Conservation (phyloP, 2,888 invertebrate species). For the Strigamia transsilvanica region DNA sequence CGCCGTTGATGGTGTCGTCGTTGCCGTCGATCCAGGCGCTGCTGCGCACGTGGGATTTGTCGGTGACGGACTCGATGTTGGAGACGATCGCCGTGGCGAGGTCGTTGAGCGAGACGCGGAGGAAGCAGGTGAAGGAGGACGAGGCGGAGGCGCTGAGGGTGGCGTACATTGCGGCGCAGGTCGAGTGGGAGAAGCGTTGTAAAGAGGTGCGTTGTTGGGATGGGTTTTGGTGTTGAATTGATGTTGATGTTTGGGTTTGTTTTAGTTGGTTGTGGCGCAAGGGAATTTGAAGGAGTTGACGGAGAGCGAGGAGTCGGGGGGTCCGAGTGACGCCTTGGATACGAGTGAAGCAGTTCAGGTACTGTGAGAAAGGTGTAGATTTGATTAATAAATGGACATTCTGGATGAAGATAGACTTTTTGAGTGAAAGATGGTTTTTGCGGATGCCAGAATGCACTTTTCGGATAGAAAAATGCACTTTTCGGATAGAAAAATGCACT, state of each 20-base stretch:
- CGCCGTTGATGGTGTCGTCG: conserved; percentile 34
- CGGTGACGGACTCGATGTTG: conserved; percentile 48
- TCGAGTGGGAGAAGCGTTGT: conserved; percentile 11
- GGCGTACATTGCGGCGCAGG: not conserved
- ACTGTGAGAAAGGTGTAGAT: no score
- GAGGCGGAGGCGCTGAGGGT: not conserved
- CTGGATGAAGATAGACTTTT: no score
- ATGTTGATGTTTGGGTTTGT: no score
- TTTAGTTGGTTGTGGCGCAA: no score
- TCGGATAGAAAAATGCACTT: no score
- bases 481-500: no score
- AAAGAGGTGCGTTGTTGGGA: not conserved
- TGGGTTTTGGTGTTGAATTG: no score
- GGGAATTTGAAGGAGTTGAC: no score
- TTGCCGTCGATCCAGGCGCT: conserved; percentile 17
- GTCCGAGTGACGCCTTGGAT: not conserved
- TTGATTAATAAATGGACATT: no score
- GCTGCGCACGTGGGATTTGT: conserved; percentile 18
- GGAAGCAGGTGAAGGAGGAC: not conserved
- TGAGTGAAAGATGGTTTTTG: no score
- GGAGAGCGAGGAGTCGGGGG: not conserved
- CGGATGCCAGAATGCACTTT: no score
- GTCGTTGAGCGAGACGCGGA: not conserved
- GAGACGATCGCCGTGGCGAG: not conserved
- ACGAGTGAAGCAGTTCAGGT: not conserved